A percentile compares a stretch with the other conserved stretches of the same genome.
Evolutionary conservation across 2,113 vertebrate species (phyloP).

Genomic region (Guaruba guarouba): DNA sequence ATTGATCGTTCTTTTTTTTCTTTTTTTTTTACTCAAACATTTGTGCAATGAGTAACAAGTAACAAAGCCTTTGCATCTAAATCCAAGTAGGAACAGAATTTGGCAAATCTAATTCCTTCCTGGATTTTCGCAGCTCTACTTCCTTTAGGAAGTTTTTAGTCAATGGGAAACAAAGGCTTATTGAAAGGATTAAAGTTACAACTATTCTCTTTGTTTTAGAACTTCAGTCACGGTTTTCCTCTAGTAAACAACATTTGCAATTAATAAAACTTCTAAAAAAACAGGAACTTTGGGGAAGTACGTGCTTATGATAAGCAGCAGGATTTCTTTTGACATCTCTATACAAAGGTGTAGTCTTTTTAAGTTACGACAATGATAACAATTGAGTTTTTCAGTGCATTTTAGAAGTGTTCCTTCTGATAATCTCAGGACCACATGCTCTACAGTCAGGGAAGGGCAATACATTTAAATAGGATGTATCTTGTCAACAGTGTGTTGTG

Average conservation of each 20-base stretch:
- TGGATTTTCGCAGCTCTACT: constrained; percentile 79
- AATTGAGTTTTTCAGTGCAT: constrained; percentile 47
- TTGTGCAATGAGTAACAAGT: constrained; percentile 44
- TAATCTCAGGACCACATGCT: constrained; percentile 33
- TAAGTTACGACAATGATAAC: constrained; percentile 59
- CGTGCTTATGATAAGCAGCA: constrained; percentile 76
- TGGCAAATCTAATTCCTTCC: constrained; percentile 78
- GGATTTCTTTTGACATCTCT: constrained; percentile 69
- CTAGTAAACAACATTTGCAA: constrained; percentile 78
- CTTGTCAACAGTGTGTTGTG: constrained; percentile 36
- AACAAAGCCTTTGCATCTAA: constrained; percentile 61
- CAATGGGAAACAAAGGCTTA: constrained; percentile 88
- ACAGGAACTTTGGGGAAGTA: constrained; percentile 81
- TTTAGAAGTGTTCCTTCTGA: constrained; percentile 61
- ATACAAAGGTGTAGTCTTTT: constrained; percentile 67
- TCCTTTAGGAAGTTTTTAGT: constrained; percentile 87
- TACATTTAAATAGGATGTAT: constrained; percentile 14
- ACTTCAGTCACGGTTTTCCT: constrained; percentile 78
- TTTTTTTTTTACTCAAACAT: constrained; percentile 10
- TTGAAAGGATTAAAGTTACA: constrained; percentile 82
- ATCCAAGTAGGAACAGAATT: constrained; percentile 56
- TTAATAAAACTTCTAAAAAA: constrained; percentile 76
- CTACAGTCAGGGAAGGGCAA: constrained; percentile 4
- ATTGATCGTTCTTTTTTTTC: not conserved
- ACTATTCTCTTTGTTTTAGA: constrained; percentile 77